Evolutionary conservation across 2,113 vertebrate genomes (phyloP).

Genomic region (Podarcis muralis): DNA sequence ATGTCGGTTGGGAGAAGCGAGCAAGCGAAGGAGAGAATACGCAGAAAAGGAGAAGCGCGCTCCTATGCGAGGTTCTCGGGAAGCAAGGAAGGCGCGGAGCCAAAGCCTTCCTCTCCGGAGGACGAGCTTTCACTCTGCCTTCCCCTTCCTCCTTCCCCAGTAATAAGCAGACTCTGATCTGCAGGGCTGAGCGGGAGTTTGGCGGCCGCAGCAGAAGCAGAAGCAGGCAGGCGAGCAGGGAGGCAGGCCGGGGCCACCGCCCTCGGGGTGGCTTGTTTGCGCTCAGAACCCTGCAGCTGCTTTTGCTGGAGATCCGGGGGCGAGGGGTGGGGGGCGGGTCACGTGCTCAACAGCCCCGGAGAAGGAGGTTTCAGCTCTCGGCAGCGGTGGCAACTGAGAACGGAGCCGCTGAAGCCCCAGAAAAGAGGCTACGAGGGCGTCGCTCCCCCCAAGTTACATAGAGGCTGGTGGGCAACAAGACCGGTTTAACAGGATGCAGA

Average conservation of each 20-base stretch:
- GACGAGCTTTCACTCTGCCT: not conserved
- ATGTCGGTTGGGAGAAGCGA: not conserved
- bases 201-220: not conserved
- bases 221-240: not conserved
- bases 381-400: conserved; percentile 55
- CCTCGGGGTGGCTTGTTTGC: conserved; percentile 62
- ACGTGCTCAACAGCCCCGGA: conserved; percentile 56
- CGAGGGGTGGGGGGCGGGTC: conserved; percentile 45
- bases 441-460: not conserved
- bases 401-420: no score
- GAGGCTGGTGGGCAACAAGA: not conserved
- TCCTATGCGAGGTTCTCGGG: not conserved
- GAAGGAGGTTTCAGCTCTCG: not conserved
- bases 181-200: conserved; percentile 21
- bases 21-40: not conserved
- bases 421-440: not conserved
- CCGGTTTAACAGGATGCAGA: not conserved
- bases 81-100: not conserved
- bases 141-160: not conserved
- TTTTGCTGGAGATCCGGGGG: conserved; percentile 51
- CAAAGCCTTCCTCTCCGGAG: not conserved
- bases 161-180: conserved; percentile 62
- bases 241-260: not conserved
- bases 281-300: conserved; percentile 57
- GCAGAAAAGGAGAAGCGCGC: not conserved